Percentiles rank a stretch among this genome's conserved stretches.
These are phyloP conservation scores for Philopotamus ludificatus DNA, from an alignment of 1,140 invertebrate genomes.

Conservation along the genomic window DNA sequence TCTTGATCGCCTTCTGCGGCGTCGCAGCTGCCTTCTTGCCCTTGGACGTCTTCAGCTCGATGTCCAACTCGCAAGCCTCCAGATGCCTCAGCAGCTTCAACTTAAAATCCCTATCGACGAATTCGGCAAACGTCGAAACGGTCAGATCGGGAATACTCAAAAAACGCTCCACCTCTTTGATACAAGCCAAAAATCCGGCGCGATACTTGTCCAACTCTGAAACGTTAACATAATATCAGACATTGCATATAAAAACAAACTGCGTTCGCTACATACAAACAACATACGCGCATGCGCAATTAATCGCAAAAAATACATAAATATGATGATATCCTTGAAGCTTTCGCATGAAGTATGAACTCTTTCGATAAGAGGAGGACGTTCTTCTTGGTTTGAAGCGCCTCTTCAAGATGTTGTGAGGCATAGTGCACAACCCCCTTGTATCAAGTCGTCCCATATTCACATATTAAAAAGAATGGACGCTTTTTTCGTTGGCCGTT, in stretches of 20 bases:
- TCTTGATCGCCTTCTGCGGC: background rate
- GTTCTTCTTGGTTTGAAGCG: too few species aligned
- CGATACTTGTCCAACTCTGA: constrained; percentile 59
- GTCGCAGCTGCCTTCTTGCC: background rate
- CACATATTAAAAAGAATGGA: too few species aligned
- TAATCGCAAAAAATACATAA: constrained; percentile 5
- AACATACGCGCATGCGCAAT: too few species aligned
- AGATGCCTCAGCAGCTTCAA: constrained; percentile 69
- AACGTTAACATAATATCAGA: constrained; percentile 19
- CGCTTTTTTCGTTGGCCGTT: too few species aligned
- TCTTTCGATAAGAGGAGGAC: too few species aligned
- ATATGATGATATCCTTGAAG: background rate
- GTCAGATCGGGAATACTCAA: constrained; percentile 65
- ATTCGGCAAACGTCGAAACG: constrained; percentile 61
- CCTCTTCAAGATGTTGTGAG: too few species aligned
- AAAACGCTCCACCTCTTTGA: constrained; percentile 69
- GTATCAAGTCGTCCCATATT: too few species aligned
- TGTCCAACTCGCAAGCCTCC: constrained; percentile 68
- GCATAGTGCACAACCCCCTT: too few species aligned
- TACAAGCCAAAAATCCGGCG: constrained; percentile 80
- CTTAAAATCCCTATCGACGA: constrained; percentile 66
- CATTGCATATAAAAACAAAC: background rate
- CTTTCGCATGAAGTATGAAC: too few species aligned
- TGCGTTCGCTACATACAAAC: too few species aligned
- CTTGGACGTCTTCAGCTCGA: constrained; percentile 50